Evolutionary conservation across 2,113 vertebrate genomes (phyloP).

Genomic region (Setophaga petechia): DNA sequence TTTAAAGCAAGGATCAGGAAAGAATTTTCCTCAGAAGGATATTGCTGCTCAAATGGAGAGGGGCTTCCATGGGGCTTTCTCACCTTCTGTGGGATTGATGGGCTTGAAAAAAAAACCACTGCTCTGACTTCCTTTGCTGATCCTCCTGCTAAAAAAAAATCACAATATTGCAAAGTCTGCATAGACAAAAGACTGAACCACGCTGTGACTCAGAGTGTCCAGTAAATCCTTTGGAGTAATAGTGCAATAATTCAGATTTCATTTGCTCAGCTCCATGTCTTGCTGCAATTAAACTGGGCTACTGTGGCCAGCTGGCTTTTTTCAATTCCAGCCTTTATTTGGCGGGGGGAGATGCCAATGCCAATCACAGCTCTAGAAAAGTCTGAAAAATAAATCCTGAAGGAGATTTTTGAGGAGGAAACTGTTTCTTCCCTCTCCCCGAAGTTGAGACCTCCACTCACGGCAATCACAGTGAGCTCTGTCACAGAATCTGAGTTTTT

Average conservation of each 20-base stretch:
- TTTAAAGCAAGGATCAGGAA: conserved; percentile 44
- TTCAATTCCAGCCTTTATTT: not conserved
- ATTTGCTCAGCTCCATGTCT: not conserved
- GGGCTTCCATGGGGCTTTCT: not conserved
- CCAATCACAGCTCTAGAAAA: not conserved
- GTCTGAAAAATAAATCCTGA: not conserved
- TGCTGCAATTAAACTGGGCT: not conserved
- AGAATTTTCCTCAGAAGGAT: conserved; percentile 52
- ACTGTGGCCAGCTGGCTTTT: not conserved
- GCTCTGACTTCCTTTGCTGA: not conserved
- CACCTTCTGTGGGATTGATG: not conserved
- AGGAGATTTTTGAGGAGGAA: not conserved
- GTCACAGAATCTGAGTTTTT: not conserved
- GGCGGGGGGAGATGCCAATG: not conserved
- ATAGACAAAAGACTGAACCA: conserved; percentile 13
- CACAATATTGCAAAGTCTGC: not conserved
- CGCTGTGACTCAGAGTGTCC: conserved; percentile 5
- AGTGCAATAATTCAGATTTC: conserved; percentile 15
- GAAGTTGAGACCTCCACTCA: not conserved
- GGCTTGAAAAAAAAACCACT: not conserved
- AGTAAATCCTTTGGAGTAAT: not conserved
- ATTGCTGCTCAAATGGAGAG: not conserved
- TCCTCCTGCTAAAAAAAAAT: not conserved
- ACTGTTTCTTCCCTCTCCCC: not conserved
- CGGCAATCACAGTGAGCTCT: not conserved